Percentiles rank a stretch among this genome's conserved stretches.
Evolutionary conservation across 1,140 invertebrate species (phyloP).

Genomic region (Grapholita molesta): DNA sequence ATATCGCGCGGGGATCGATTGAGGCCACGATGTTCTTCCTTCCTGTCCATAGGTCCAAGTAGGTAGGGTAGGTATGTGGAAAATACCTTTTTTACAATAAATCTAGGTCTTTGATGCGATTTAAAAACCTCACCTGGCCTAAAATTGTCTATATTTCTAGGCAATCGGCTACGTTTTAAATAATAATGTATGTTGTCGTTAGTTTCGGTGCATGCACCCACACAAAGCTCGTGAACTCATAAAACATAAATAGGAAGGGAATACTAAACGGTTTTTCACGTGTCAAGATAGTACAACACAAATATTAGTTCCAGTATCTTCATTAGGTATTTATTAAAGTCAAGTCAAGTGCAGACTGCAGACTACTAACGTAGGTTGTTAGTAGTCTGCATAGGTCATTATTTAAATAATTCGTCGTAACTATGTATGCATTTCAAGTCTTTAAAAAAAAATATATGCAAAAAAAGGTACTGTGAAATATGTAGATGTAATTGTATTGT

Average conservation of each 20-base stretch:
- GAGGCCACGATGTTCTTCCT: neutral
- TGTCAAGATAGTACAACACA: neutral
- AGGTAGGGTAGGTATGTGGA: neutral
- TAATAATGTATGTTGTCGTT: conserved; percentile 18
- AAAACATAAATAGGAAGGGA: neutral
- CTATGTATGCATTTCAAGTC: too few relatives aligned
- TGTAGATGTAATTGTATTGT: too few relatives aligned
- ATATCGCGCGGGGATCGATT: neutral
- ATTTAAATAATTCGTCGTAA: too few relatives aligned
- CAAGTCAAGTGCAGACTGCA: neutral
- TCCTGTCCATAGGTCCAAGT: neutral
- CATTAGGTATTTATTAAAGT: neutral
- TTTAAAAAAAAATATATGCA: too few relatives aligned
- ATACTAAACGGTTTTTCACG: neutral
- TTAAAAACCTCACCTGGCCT: too few relatives aligned
- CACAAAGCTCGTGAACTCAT: conserved; percentile 16
- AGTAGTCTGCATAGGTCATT: too few relatives aligned
- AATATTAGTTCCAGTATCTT: neutral
- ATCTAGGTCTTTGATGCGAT: too few relatives aligned
- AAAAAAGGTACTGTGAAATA: too few relatives aligned
- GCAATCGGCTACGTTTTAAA: too few relatives aligned
- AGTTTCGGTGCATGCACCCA: conserved; percentile 19
- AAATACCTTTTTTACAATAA: too few relatives aligned
- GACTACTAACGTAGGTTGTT: too few relatives aligned
- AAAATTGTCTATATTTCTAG: too few relatives aligned